Base-by-base conservation (phyloP, 1,140 invertebrate species). In the Belonocnema kinseyi region DNA sequence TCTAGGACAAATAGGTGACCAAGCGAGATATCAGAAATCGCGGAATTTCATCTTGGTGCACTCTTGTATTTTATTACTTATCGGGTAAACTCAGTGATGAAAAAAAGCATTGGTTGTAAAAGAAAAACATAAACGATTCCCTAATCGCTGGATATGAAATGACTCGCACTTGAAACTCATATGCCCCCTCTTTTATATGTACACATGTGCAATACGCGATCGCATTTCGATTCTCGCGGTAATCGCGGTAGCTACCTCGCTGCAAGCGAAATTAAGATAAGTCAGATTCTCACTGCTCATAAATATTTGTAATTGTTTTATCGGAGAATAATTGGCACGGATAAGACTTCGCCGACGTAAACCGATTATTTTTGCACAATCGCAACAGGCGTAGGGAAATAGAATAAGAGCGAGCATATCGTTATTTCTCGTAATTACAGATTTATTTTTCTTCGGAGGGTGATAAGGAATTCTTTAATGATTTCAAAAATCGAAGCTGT, bases 221-320 rank as follows among this genome's bases (percentile, higher is more conserved):
- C 8, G 33, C 40, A 66, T 66, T 19, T 66, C 4, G 7, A 66
- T 66, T n/a, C 61, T n/a, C 26, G 56, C 21, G 5, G 26, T 66
- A 66, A 40, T 66, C 33, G 40, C 61, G 40, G 61, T 66, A 66
- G 61, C 61, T 66, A 66, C 53, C 17, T 54, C 33, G 61, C 61
- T 66, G 26, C 26, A 66, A 12, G 61, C 16, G 40, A 66, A 66
- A 66, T 66, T 66, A 66, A 66, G 61, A 66, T 66, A 66, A 66
- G 61, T 66, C 61, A 66, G 61, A 66, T 66, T 66, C 61, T 66
- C 61, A 33, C 61, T 66, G 61, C 61, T 66, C 61, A 66, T 66
- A 66, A 66, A 66, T 66, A 66, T 66, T 66, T 66, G 61, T 66
- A 66, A 66, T 66, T 66, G 61, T 66, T 66, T 66, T 66, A 66